Conservation (phyloP, 1,140 invertebrate species). For the Danaus melanippus region DNA sequence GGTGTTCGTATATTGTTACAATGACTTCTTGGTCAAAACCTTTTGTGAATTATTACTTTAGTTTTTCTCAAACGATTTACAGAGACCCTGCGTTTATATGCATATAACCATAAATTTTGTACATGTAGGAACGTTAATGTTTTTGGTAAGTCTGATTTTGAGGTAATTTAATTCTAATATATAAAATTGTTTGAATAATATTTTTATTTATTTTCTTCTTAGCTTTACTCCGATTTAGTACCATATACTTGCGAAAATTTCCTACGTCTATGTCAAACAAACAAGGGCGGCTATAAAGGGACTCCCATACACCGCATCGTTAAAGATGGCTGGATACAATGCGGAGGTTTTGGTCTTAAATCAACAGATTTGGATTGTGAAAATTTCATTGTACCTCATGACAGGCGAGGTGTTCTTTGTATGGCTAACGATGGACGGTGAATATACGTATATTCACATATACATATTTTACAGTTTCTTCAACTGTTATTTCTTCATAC, state of each 20-base stretch:
- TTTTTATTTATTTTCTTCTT: conserved; percentile 18
- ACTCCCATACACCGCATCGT: conserved; percentile 69
- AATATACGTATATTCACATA: not conserved
- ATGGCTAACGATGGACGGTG: conserved; percentile 71
- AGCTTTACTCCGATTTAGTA: conserved; percentile 70
- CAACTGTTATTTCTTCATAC: no score
- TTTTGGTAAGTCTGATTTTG: conserved; percentile 54
- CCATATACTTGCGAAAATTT: conserved; percentile 70
- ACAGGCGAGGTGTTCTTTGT: conserved; percentile 69
- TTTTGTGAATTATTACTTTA: no score
- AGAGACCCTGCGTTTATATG: conserved; percentile 69
- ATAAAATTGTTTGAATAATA: conserved; percentile 2
- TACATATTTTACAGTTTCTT: no score
- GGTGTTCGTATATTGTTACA: no score
- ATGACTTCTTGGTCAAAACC: no score
- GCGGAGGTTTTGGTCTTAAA: conserved; percentile 63
- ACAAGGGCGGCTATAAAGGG: conserved; percentile 55
- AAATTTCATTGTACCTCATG: conserved; percentile 72
- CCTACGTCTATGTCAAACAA: conserved; percentile 54
- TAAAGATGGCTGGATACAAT: conserved; percentile 70
- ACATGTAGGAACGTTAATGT: conserved; percentile 62
- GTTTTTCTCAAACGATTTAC: conserved; percentile 28
- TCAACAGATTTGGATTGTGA: conserved; percentile 60
- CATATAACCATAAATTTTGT: conserved; percentile 56
- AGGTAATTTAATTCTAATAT: conserved; percentile 1